These are phyloP conservation scores for Phrynocephalus guinanensis DNA, from an alignment of 2,797 vertebrate genomes.

Conservation along the genomic window DNA sequence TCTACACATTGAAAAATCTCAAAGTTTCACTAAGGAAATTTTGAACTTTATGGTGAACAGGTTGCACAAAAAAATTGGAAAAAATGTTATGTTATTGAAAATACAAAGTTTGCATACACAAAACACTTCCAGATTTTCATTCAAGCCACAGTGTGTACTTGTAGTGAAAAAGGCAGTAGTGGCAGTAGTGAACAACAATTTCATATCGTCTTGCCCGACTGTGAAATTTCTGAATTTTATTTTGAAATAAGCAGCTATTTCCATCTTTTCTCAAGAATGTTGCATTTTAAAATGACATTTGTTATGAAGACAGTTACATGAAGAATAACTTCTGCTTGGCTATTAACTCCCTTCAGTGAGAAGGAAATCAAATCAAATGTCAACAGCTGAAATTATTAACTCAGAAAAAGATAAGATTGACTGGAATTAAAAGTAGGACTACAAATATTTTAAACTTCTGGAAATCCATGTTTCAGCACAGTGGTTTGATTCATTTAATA, in stretches of 20 bases:
- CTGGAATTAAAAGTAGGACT: conserved; percentile 28
- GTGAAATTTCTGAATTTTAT: too few relatives aligned
- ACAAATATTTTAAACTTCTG: conserved; percentile 34
- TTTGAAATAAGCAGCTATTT: too few relatives aligned
- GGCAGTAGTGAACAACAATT: too few relatives aligned
- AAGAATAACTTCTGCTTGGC: conserved; percentile 35
- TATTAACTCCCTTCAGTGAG: conserved; percentile 59
- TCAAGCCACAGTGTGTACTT: too few relatives aligned
- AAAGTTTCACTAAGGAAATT: too few relatives aligned
- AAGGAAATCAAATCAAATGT: conserved; percentile 56
- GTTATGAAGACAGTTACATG: conserved; percentile 53
- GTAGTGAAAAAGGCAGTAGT: too few relatives aligned
- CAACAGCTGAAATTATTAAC: conserved; percentile 57
- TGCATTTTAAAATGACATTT: conserved; percentile 4
- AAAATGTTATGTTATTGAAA: too few relatives aligned
- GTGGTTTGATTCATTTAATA: conserved; percentile 19
- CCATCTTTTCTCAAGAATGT: conserved; percentile 45
- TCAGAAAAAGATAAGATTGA: conserved; percentile 38
- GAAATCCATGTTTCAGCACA: conserved; percentile 36
- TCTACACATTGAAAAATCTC: not conserved
- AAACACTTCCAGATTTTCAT: too few relatives aligned
- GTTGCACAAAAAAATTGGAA: too few relatives aligned
- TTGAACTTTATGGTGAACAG: too few relatives aligned
- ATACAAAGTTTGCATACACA: too few relatives aligned
- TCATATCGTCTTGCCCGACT: too few relatives aligned